phyloP scores from a whole-genome alignment of 2,888 invertebrate species.

The Frankliniella intonsa region DNA sequence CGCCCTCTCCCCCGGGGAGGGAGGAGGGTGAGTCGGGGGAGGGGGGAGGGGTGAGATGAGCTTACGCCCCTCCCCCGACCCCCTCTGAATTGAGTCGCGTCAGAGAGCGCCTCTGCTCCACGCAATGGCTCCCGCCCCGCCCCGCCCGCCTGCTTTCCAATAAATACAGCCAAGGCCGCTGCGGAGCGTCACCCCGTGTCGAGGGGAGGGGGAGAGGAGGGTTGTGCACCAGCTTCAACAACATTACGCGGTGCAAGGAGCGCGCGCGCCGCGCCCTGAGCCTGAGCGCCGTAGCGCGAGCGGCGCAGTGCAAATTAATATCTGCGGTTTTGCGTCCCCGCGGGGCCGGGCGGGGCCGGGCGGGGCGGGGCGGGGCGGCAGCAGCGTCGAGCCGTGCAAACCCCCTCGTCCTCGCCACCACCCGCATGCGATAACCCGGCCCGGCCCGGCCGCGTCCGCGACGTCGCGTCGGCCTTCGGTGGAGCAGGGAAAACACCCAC shows the following conservation, averaged over 20 bases:
- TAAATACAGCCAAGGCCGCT: background rate
- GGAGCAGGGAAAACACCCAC: too few relatives aligned
- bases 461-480: background rate
- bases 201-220: too few relatives aligned
- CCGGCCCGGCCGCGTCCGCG: background rate
- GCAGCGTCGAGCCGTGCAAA: too few relatives aligned
- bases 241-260: too few relatives aligned
- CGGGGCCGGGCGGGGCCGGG: background rate
- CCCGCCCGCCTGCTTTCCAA: background rate
- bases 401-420: too few relatives aligned
- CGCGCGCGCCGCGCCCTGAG: too few relatives aligned
- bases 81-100: background rate
- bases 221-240: too few relatives aligned
- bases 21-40: background rate
- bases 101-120: background rate
- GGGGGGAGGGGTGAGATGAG: background rate
- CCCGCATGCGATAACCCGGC: background rate
- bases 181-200: too few relatives aligned
- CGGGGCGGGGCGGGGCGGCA: background rate
- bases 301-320: constrained; percentile 13
- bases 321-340: background rate
- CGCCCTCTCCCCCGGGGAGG: too few relatives aligned
- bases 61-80: background rate
- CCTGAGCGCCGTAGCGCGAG: too few relatives aligned
- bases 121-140: background rate